Percentiles rank a stretch among this genome's conserved stretches.
Conservation (phyloP, 2,113 vertebrate species). For the Haemorhous mexicanus region DNA sequence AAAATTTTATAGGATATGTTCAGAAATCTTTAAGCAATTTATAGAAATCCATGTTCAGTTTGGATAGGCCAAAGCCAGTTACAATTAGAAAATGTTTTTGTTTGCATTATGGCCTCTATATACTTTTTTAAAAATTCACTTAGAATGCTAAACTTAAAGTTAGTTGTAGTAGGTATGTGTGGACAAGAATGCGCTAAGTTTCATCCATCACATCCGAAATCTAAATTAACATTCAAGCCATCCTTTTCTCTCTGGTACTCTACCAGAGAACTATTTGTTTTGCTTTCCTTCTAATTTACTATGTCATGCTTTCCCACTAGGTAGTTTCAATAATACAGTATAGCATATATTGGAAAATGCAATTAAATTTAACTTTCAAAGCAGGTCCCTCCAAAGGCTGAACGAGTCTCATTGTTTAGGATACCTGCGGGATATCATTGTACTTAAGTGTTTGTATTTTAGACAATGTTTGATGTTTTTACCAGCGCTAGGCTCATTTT, state of each 20-base stretch:
- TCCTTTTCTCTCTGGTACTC: not conserved
- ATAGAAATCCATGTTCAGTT: not conserved
- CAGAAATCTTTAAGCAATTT: not conserved
- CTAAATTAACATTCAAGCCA: not conserved
- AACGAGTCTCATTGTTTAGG: not conserved
- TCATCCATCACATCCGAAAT: not conserved
- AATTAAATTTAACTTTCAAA: not conserved
- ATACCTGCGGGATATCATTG: not conserved
- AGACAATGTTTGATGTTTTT: not conserved
- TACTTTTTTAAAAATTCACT: not conserved
- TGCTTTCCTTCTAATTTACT: not conserved
- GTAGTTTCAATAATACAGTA: not conserved
- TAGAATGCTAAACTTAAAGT: not conserved
- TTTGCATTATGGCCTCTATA: not conserved
- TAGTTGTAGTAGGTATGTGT: not conserved
- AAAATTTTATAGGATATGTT: not conserved
- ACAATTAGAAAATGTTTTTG: rapidly evolving
- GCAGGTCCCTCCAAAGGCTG: not conserved
- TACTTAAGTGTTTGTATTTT: not conserved
- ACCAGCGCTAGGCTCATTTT: not conserved
- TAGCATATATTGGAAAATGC: not conserved
- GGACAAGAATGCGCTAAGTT: not conserved
- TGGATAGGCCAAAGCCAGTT: not conserved
- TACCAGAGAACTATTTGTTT: not conserved
- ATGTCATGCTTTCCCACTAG: not conserved